Conservation (phyloP, 1,140 invertebrate genomes). For the Danaus melanippus region DNA sequence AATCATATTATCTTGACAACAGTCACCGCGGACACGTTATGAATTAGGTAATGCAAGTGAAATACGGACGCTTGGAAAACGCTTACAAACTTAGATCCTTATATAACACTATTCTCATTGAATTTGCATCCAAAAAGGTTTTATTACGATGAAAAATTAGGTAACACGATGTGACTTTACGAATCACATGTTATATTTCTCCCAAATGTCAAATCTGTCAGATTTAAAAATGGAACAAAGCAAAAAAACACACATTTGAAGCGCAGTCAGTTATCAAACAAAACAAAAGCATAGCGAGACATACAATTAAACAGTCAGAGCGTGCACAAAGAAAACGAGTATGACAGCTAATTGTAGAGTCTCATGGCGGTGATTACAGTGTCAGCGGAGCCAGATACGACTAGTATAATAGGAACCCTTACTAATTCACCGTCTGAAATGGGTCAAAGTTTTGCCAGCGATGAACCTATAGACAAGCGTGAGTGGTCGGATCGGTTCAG, state of each 20-base stretch:
- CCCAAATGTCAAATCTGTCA: conserved; percentile 20
- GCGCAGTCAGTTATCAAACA: conserved; percentile 27
- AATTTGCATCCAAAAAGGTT: not conserved
- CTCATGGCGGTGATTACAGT: conserved; percentile 50
- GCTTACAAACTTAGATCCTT: no score
- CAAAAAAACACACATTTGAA: conserved; percentile 21
- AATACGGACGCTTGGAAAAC: no score
- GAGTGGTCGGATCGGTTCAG: no score
- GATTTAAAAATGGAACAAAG: conserved; percentile 12
- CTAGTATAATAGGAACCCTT: conserved; percentile 47
- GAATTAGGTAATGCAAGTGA: no score
- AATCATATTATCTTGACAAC: conserved; percentile 14
- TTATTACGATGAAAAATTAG: not conserved
- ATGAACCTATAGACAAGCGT: no score
- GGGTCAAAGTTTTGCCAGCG: conserved; percentile 25
- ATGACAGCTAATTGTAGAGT: conserved; percentile 56
- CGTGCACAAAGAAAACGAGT: conserved; percentile 43
- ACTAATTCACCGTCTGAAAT: conserved; percentile 51
- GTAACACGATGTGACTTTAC: not conserved
- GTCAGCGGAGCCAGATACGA: conserved; percentile 36
- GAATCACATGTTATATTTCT: conserved; percentile 1
- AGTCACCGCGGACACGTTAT: conserved; percentile 1
- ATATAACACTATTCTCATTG: no score
- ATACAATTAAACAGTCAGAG: conserved; percentile 47
- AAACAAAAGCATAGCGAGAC: conserved; percentile 35